Evolutionary conservation across 2,113 vertebrate species (phyloP).

Genomic region (Mustela nigripes): DNA sequence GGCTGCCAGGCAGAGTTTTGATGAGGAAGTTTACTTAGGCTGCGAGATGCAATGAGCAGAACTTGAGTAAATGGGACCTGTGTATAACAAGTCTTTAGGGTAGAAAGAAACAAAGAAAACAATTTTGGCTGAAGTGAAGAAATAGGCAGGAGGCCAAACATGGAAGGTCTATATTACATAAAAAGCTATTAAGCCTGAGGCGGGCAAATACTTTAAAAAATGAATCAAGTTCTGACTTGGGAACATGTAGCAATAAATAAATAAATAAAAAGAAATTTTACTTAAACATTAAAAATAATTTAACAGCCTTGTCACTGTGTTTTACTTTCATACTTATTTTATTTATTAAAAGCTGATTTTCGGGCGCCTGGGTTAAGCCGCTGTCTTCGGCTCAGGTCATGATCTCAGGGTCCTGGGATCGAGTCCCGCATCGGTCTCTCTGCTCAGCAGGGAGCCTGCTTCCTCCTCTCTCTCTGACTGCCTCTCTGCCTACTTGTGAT

Average conservation of each 20-base stretch:
- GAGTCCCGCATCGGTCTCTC: no score
- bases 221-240: not conserved
- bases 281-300: slow-evolving; percentile 45
- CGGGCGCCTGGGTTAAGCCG: no score
- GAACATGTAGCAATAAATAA: not conserved
- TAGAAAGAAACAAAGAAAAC: not conserved
- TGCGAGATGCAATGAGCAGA: not conserved
- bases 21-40: not conserved
- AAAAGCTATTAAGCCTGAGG: not conserved
- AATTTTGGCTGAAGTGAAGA: not conserved
- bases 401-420: no score
- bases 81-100: not conserved
- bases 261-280: not conserved
- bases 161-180: not conserved
- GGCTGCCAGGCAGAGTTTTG: accelerated
- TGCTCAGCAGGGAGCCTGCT: no score
- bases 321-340: not conserved
- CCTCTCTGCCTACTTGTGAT: no score
- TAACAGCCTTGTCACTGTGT: not conserved
- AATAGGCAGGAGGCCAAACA: not conserved
- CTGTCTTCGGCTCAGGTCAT: no score
- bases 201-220: not conserved
- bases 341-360: not conserved
- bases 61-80: not conserved
- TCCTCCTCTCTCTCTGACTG: no score